Evolutionary conservation across 2,888 invertebrate genomes (phyloP).

Genomic region (Morinoia aosen): DNA sequence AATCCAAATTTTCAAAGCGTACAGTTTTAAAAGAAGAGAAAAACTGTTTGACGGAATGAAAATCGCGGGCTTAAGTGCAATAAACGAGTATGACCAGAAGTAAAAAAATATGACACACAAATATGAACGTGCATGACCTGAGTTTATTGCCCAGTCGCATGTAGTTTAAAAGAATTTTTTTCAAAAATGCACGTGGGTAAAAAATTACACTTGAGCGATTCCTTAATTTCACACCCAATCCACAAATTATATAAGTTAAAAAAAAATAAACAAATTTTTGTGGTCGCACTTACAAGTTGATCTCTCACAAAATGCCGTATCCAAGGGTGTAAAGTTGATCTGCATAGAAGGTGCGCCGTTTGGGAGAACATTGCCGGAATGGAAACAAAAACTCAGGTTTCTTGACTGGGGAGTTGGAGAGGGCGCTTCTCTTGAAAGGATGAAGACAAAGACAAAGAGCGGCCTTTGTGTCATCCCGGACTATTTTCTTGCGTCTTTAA

Average conservation of each 20-base stretch:
- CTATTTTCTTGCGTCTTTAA: conserved; percentile 45
- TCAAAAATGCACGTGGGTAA: too few species aligned
- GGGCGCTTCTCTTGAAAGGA: conserved; percentile 5
- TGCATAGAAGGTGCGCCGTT: not conserved
- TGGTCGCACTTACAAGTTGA: not conserved
- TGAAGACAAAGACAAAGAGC: conserved; percentile 10
- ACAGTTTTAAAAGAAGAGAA: too few species aligned
- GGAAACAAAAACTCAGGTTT: not conserved
- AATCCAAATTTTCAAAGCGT: too few species aligned
- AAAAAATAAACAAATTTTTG: not conserved
- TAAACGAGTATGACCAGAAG: too few species aligned
- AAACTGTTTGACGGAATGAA: too few species aligned
- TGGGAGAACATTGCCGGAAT: not conserved
- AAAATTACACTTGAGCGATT: not conserved
- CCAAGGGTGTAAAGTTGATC: not conserved
- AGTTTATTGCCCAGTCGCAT: too few species aligned
- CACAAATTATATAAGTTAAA: not conserved
- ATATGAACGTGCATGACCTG: too few species aligned
- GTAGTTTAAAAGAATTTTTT: too few species aligned
- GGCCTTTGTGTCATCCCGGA: conserved; percentile 43
- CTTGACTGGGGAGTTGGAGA: not conserved
- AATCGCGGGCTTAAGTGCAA: too few species aligned
- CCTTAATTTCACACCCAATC: not conserved
- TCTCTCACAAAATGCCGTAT: not conserved
- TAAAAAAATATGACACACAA: too few species aligned